Evolutionary conservation across 2,888 invertebrate species (phyloP), one percentile per base, ranked within the genome.

Genomic region (Tetheella fluctuosa): DNA sequence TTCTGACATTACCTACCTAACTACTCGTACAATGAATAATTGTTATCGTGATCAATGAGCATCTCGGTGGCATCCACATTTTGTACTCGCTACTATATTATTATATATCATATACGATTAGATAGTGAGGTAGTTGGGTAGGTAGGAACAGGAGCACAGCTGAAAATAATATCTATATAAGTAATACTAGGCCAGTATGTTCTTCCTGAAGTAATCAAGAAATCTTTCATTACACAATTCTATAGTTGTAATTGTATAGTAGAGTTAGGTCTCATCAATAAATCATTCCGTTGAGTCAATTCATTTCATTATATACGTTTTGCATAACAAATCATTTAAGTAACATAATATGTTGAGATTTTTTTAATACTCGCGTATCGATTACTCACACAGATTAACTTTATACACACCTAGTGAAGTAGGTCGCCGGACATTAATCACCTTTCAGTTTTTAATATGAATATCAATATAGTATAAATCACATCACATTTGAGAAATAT

Each of bases 401-500:
- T n/a, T n/a, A n/a, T 17, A 17, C 30, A 30, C 13, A 25, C 10
- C 3, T 5, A 3, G 20, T 39, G 39, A 39, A 39, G 39, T 39
- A 10, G 39, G 39, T 39, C 39, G 20, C 7, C 42, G 30, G 12
- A 42, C 7, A 17, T 42, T 42, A 17, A 6, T 17, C 48, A 48
- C 48, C 48, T 48, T 48, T 48, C 17, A 7, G 15, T 17, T n/a
- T 20, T 20, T n/a, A n/a, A n/a, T n/a, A n/a, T n/a, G n/a, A n/a
- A n/a, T n/a, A n/a, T n/a, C n/a, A n/a, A n/a, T n/a, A n/a, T n/a
- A n/a, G n/a, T n/a, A n/a, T n/a, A 48, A 20, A 17, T n/a, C 1
- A 48, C 17, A 20, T 6, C n/a, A n/a, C n/a, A n/a, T 48, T 48
- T 48, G 48, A 48, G 48, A n/a, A 48, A 48, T 48, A 20, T 48